phyloP scores from a whole-genome alignment of 2,113 vertebrate species.

The Bubo scandiacus region DNA sequence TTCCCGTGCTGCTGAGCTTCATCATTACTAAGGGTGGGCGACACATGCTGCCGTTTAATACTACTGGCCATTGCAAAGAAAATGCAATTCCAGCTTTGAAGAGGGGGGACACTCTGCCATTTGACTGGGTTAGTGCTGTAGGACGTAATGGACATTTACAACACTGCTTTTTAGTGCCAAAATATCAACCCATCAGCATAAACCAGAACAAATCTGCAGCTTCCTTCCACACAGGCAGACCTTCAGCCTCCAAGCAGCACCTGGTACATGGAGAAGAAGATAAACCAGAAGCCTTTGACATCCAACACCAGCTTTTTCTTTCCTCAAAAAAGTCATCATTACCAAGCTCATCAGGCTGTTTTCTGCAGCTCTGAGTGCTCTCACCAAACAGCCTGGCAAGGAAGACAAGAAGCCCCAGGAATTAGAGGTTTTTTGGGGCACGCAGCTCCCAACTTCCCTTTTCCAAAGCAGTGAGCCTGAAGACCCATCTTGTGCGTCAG shows the following conservation, averaged over 20 bases:
- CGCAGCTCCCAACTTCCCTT: background rate
- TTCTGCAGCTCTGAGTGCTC: background rate
- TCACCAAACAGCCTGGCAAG: background rate
- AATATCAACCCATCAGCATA: background rate
- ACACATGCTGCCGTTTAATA: background rate
- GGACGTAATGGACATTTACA: background rate
- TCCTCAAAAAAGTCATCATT: background rate
- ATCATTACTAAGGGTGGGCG: background rate
- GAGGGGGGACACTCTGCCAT: background rate
- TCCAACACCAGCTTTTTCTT: background rate
- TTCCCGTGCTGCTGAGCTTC: background rate
- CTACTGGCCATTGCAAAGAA: background rate
- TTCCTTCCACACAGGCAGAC: background rate
- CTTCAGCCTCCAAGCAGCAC: background rate
- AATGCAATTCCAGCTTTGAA: background rate
- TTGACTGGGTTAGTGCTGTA: background rate
- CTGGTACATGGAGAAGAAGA: background rate
- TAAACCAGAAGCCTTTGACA: background rate
- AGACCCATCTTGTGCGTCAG: background rate
- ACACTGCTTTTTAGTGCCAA: background rate
- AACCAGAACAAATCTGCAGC: background rate
- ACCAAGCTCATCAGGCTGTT: background rate
- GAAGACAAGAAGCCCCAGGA: background rate
- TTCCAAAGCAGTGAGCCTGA: background rate
- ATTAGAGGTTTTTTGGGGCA: background rate